phyloP scores from a whole-genome alignment of 2,888 invertebrate genomes.

The Zaprionus lineosus region DNA sequence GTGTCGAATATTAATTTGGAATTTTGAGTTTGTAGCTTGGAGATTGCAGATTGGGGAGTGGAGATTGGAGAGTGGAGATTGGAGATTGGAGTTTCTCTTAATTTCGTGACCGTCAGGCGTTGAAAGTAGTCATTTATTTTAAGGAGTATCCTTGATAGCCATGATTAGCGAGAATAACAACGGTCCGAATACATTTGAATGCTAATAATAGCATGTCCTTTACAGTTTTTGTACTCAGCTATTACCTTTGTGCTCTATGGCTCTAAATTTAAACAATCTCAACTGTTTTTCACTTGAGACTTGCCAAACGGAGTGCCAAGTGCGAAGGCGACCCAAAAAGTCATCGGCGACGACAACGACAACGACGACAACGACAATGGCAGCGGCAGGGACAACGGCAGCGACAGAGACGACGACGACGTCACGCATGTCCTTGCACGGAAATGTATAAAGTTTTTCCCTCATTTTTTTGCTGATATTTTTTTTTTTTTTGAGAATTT shows the following conservation, averaged over 20 bases:
- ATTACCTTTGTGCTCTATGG: constrained; percentile 2
- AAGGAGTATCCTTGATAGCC: constrained; percentile 8
- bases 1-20: too few relatives aligned
- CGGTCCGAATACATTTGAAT: constrained; percentile 20
- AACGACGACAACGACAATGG: constrained; percentile 4
- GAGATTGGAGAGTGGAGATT: neutral
- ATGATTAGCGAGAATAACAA: constrained; percentile 7
- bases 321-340: constrained; percentile 8
- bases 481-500: constrained; percentile 3
- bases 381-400: too few relatives aligned
- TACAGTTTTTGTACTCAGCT: constrained; percentile 4
- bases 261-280: constrained; percentile 15
- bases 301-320: constrained; percentile 10
- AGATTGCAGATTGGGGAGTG: too few relatives aligned
- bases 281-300: constrained; percentile 5
- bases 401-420: constrained; percentile 21
- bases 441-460: constrained; percentile 51
- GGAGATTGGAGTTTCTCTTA: constrained; percentile 1
- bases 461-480: constrained; percentile 11
- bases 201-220: constrained; percentile 31
- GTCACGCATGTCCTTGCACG: constrained; percentile 67
- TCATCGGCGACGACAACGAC: constrained; percentile 1
- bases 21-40: too few relatives aligned
- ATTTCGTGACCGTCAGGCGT: constrained; percentile 26
- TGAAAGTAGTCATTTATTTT: constrained; percentile 8